Percentiles rank a stretch among this genome's conserved stretches.
Conservation (phyloP, 1,140 invertebrate species). For the Periplaneta americana region DNA sequence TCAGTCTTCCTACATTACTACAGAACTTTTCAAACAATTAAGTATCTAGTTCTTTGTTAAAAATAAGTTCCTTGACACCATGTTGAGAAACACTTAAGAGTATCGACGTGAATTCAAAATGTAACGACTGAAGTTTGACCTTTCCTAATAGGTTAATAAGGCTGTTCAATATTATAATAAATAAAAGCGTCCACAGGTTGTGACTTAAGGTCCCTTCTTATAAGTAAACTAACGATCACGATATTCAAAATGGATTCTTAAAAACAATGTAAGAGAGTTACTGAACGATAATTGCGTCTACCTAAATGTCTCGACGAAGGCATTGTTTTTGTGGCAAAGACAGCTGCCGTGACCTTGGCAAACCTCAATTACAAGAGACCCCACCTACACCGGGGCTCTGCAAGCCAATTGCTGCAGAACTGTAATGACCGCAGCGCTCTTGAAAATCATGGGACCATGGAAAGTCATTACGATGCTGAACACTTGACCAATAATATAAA, state of each 20-base stretch:
- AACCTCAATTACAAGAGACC: neutral
- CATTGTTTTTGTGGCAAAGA: neutral
- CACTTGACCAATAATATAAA: neutral
- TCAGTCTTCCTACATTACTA: too few relatives aligned
- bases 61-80: too few relatives aligned
- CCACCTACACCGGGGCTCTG: neutral
- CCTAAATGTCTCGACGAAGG: too few relatives aligned
- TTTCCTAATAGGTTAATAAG: neutral
- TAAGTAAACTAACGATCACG: neutral
- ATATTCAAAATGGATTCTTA: neutral
- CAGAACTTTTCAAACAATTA: too few relatives aligned
- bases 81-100: too few relatives aligned
- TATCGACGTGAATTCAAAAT: too few relatives aligned
- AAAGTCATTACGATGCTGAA: neutral
- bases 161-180: neutral
- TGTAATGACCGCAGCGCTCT: too few relatives aligned
- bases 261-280: neutral
- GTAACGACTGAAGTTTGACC: neutral
- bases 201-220: neutral
- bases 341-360: neutral
- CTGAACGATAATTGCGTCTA: neutral
- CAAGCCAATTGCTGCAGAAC: neutral
- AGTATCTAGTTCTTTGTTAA: too few relatives aligned
- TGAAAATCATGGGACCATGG: neutral
- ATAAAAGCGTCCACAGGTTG: neutral